These are phyloP conservation scores for Rhabdomys dilectus DNA, from an alignment of 2,113 vertebrate genomes.

Conservation along the genomic window DNA sequence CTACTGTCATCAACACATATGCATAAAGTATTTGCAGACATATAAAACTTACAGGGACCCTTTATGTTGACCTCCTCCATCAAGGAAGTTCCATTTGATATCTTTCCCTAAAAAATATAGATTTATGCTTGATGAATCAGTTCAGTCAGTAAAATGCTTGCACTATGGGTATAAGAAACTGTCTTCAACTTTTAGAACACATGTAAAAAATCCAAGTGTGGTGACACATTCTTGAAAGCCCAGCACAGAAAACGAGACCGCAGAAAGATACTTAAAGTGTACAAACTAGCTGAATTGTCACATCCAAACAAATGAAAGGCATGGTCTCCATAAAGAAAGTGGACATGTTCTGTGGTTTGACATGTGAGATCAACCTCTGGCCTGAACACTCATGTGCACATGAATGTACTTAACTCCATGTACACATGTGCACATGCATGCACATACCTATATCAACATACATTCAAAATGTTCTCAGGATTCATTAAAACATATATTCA, in stretches of 20 bases:
- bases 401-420: too few species aligned
- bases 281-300: too few species aligned
- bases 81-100: not conserved
- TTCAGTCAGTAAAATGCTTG: not conserved
- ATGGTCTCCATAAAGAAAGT: not conserved
- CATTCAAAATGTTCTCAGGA: not conserved
- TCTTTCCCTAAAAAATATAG: not conserved
- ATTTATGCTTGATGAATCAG: not conserved
- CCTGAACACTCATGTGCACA: not conserved
- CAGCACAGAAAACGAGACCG: not conserved
- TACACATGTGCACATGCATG: not conserved
- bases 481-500: not conserved
- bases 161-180: not conserved
- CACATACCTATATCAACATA: not conserved
- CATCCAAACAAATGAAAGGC: too few species aligned
- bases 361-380: not conserved
- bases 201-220: too few species aligned
- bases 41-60: not conserved
- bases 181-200: not conserved
- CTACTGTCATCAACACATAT: not conserved
- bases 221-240: not conserved
- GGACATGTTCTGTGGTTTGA: not conserved
- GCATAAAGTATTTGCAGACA: not conserved
- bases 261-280: too few species aligned
- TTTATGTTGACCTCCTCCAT: not conserved